Evolutionary conservation across 2,797 vertebrate species (phyloP), one percentile per base, ranked within the genome.

Genomic region (Ambastaia sidthimunki): DNA sequence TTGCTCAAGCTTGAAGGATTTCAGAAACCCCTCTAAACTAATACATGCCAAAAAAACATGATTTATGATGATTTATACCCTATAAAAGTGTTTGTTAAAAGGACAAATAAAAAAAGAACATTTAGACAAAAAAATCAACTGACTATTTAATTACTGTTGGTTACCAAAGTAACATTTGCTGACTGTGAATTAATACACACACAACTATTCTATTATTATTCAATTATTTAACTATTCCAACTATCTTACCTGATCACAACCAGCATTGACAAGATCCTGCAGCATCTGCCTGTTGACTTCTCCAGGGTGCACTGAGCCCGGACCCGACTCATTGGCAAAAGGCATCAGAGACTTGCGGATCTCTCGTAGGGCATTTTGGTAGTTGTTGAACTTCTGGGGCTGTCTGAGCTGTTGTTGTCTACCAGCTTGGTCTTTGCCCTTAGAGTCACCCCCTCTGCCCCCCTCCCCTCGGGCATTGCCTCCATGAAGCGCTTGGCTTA

Each of bases 221-320:
- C 10, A 44, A 2, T 44, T 11, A 44, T 10, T 44, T 10, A 44
- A 44, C 23, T n/a, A n/a, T 62, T 21, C 71, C 2, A 15, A 2
- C 41, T 23, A 19, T 10, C 93, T 0, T 89, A 98, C 98, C 97
- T 99, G 96, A 90, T 98, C 98, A 68, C 98, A 99, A 78, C 97
- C 98, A 0, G 95, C 96, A 5, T 97, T 96, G 89, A 99, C 98
- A 86, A 99, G 89, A 13, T 99, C 97, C 90, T 98, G 98, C 9
- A 99, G 94, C 98, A 99, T 99, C 87, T 99, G 98, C 54, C 97
- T 90, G 82, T 98, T 99, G 55, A 99, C 98, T 85, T 98, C 97
- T 50, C 95, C 92, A 0, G 90, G 87, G 63, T 92, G 93, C 11
- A 89, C 88, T 0, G 92, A 93, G 5, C 95, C 89, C 2, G 93